Evolutionary conservation across 2,113 vertebrate genomes (phyloP), one percentile per base, ranked within the genome.

Genomic region (Boleophthalmus pectinirostris): DNA sequence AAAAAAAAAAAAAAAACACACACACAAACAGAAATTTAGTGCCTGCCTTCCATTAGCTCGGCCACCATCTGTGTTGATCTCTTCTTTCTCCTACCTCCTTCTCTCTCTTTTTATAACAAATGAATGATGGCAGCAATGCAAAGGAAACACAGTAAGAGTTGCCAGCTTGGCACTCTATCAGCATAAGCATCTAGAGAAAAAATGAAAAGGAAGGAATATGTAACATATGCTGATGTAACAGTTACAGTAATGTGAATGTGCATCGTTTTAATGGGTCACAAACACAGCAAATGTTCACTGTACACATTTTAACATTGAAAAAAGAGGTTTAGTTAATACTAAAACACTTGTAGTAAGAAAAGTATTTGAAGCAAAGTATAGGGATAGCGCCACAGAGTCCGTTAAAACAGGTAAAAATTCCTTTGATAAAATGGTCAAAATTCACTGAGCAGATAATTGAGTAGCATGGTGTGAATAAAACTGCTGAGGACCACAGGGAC

Each of bases 151-250:
- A 78, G 61, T 53, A n/a, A 61, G 75, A 61, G 66, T 43, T 86
- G 78, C 63, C 72, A 71, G 66, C 66, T 46, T 83, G 85, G 77
- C 81, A 71, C 66, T 61, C 78, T 82, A 85, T 84, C 71, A 81
- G 72, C 60, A 69, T 75, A 29, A 58, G 75, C 49, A 73, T 74
- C 70, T 74, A 77, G 53, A 80, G 82, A 58, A 80, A 77, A 35
- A 54, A 47, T 43, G 38, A 0, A 1, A 75, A 33, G n/a, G 54
- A 35, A 68, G 38, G 9, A 69, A 65, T 49, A 69, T 51, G 47
- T 43, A 66, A 24, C 47, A 51, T 45, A 24, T 10, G 38, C 35
- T 33, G 45, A 29, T 57, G 35, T 51, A 75, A 49, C 51, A 79
- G 49, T 35, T 66, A 47, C 66, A 64, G 60, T 64, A 54, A 54